phyloP scores from a whole-genome alignment of 2,113 vertebrate genomes.

The Noctilio leporinus region DNA sequence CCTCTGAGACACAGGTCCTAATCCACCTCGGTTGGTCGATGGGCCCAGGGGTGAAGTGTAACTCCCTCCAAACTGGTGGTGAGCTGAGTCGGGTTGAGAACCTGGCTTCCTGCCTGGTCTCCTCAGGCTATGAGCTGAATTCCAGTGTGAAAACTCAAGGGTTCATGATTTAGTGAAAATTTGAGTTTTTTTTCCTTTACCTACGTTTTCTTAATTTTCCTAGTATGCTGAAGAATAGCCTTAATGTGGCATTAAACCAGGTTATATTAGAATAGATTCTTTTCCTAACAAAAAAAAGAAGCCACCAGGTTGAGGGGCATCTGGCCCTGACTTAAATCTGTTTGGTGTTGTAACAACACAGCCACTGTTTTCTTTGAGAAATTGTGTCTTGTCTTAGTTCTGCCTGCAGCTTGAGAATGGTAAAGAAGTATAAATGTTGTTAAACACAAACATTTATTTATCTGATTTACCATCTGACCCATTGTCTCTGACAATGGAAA shows the following conservation, averaged over 20 bases:
- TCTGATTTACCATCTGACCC: background rate
- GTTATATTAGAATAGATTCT: background rate
- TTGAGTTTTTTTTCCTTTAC: conserved; percentile 1
- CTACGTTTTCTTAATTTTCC: background rate
- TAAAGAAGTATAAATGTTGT: background rate
- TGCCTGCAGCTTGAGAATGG: background rate
- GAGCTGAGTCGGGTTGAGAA: background rate
- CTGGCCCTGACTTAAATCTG: background rate
- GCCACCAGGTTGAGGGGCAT: background rate
- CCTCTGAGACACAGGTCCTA: background rate
- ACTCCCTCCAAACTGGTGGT: background rate
- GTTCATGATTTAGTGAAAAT: background rate
- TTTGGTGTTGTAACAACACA: background rate
- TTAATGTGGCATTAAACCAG: background rate
- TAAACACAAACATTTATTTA: background rate
- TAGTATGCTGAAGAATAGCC: background rate
- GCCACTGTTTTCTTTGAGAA: background rate
- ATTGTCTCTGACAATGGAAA: background rate
- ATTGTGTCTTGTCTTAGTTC: background rate
- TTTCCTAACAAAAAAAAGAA: background rate
- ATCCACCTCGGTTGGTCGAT: background rate
- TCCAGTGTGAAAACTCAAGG: background rate
- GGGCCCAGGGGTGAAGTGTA: background rate
- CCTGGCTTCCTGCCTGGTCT: background rate
- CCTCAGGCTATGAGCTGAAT: background rate